Percentiles rank a stretch among this genome's conserved stretches.
Evolutionary conservation across 2,113 vertebrate genomes (phyloP).

Genomic region (Shinisaurus crocodilurus): DNA sequence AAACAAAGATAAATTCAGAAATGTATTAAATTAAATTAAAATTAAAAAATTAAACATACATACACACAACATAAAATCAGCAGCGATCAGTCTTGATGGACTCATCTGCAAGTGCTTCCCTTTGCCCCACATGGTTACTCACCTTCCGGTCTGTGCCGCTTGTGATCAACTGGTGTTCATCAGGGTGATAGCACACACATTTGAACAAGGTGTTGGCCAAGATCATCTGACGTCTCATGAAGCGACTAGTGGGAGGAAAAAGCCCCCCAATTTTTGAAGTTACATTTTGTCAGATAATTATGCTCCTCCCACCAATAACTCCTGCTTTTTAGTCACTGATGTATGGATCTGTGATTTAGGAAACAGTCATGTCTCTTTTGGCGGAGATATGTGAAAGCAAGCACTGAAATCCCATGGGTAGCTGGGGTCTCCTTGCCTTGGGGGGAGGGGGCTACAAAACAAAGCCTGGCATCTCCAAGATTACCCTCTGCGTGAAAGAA

Average conservation of each 20-base stretch:
- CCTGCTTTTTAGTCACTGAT: background rate
- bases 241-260: constrained; percentile 74
- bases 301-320: background rate
- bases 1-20: too few relatives aligned
- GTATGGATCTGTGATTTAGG: background rate
- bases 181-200: constrained; percentile 89
- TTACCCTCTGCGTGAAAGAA: background rate
- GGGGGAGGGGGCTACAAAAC: too few relatives aligned
- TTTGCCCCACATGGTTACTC: constrained; percentile 18
- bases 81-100: background rate
- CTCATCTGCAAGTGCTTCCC: background rate
- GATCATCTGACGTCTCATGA: constrained; percentile 85
- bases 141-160: constrained; percentile 91
- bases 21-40: too few relatives aligned
- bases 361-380: background rate
- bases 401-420: background rate
- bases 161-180: constrained; percentile 89
- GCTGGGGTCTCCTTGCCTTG: background rate
- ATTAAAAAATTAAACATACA: too few relatives aligned
- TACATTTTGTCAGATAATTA: background rate
- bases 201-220: constrained; percentile 85
- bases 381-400: background rate
- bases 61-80: too few relatives aligned
- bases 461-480: background rate
- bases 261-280: background rate